Percentiles rank a stretch among this genome's conserved stretches.
Conservation (phyloP, 2,113 vertebrate genomes). For the Donacobius atricapilla region DNA sequence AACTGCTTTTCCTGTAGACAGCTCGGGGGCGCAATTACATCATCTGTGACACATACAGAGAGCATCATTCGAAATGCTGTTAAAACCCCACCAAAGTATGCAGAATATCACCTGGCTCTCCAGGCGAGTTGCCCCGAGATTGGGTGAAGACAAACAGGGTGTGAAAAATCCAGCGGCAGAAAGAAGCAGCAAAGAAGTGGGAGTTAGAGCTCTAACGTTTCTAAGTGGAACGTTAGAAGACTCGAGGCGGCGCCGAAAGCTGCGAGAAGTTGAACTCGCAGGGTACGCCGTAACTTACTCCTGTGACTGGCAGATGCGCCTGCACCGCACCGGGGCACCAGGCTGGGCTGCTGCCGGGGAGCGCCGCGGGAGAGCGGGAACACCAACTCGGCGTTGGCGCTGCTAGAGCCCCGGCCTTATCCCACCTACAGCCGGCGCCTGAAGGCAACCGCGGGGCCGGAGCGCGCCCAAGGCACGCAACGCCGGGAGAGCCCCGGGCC, state of each 20-base stretch:
- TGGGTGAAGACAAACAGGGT: neutral
- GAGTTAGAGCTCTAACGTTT: neutral
- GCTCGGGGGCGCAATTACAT: neutral
- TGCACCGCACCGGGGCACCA: accelerated
- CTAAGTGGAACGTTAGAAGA: neutral
- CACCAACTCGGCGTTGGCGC: accelerated
- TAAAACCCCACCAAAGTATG: neutral
- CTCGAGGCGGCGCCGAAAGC: neutral
- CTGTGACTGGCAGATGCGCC: neutral
- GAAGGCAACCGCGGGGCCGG: accelerated
- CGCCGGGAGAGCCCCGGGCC: accelerated
- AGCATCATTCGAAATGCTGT: neutral
- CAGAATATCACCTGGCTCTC: neutral
- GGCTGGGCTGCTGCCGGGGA: neutral
- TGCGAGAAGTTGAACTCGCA: neutral
- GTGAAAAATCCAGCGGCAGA: neutral
- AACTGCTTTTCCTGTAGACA: neutral
- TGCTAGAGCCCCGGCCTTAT: accelerated
- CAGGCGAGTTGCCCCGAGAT: neutral
- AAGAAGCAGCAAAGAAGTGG: neutral
- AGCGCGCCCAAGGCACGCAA: accelerated
- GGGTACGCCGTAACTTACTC: neutral
- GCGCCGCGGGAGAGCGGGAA: neutral
- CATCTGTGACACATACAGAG: neutral
- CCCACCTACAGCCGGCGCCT: accelerated